Evolutionary conservation across 2,113 vertebrate species (phyloP), one percentile per base, ranked within the genome.

Genomic region (Mustela lutreola): DNA sequence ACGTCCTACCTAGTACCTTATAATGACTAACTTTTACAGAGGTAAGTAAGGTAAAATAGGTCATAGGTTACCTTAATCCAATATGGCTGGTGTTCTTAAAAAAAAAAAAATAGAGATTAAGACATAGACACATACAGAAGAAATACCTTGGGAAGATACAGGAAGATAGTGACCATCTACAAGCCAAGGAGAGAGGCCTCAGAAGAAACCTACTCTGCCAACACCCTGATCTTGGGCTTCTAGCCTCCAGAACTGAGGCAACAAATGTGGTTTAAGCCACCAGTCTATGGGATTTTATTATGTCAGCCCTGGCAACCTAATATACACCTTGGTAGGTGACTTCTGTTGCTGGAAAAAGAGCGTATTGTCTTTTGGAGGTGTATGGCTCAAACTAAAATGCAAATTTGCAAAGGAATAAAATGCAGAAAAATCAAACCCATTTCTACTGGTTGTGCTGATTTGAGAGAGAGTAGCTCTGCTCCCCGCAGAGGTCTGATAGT

Each of bases 341-440:
- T 36, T 58, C 87, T 85, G 11, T 84, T 92, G 85, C 21, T 42
- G 48, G 39, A 67, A 45, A 21, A 84, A 65, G 19, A 67, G 12
- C 7, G 16, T 67, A 39, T 26, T 95, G 2, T 81, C 39, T 97
- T 96, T 91, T 82, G 28, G n/a, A 93, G 71, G 16, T 63, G 56
- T 76, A 91, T 94, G 63, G 16, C 56, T 42, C 11, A 73, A 96
- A 89, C 15, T 18, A 76, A 95, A 89, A 88, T 94, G 67, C 11
- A 76, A 70, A 94, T 81, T 95, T 36, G 94, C 87, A 36, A 88
- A 78, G 33, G 80, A 97, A 73, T 4, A 90, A 53, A 90, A 76
- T 63, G 8, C n/a, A 80, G 56, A 78, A 67, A 81, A 88, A 67
- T 21, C 56, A 83, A 90, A 48, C 2, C 21, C 10, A 21, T 19